Evolutionary conservation across 2,888 invertebrate species (phyloP).

Genomic region (Lepetodrilus schrolli): DNA sequence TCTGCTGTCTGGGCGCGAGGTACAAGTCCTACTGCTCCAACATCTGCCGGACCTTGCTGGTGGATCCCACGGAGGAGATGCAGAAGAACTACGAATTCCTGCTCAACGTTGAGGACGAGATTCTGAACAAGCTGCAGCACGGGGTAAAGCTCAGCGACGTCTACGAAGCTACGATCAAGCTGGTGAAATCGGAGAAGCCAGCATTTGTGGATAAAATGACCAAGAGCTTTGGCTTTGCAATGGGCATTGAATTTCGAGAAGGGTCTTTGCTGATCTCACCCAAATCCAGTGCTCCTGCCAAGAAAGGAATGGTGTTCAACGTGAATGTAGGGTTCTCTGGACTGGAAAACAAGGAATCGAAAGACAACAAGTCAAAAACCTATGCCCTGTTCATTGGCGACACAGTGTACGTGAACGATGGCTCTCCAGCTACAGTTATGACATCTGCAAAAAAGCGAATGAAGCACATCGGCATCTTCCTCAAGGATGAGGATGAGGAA

Average conservation of each 20-base stretch:
- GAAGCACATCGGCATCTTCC: constrained; percentile 94
- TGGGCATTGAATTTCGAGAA: constrained; percentile 98
- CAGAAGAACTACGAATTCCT: constrained; percentile 92
- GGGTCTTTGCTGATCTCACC: constrained; percentile 92
- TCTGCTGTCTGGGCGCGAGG: constrained; percentile 93
- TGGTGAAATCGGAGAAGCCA: constrained; percentile 90
- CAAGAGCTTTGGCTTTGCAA: constrained; percentile 96
- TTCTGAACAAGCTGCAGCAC: constrained; percentile 87
- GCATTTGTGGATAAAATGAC: constrained; percentile 90
- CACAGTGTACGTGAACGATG: constrained; percentile 94
- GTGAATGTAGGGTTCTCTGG: constrained; percentile 93
- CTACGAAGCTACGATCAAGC: constrained; percentile 87
- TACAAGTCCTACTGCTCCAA: constrained; percentile 99
- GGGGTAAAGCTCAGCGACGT: constrained; percentile 86
- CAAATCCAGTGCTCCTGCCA: constrained; percentile 86
- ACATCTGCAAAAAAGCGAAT: constrained; percentile 95
- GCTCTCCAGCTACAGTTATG: constrained; percentile 86
- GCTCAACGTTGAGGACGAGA: constrained; percentile 90
- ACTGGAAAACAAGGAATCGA: constrained; percentile 86
- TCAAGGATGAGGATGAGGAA: constrained; percentile 79
- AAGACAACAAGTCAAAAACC: constrained; percentile 85
- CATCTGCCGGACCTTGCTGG: constrained; percentile 94
- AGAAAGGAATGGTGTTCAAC: constrained; percentile 96
- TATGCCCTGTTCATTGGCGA: constrained; percentile 97
- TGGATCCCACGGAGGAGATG: constrained; percentile 87